These are phyloP conservation scores for Nycticorax nycticorax DNA, from an alignment of 2,113 vertebrate species.

Conservation along the genomic window DNA sequence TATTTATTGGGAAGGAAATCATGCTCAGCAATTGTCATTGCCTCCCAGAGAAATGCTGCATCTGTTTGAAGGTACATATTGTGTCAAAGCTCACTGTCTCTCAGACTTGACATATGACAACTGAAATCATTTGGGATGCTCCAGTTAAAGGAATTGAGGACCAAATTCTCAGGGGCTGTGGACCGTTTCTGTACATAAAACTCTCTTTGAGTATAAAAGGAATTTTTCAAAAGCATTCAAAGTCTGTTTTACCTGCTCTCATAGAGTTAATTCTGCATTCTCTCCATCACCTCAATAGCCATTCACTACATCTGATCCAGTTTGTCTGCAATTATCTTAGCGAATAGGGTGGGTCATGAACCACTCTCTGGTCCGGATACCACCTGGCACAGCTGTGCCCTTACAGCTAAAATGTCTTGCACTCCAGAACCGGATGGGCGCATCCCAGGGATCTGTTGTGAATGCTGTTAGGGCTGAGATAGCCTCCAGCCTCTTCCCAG, in stretches of 20 bases:
- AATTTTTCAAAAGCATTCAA: neutral
- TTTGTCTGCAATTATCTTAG: neutral
- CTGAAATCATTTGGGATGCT: slow-evolving; percentile 20
- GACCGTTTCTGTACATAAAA: neutral
- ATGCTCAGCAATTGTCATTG: neutral
- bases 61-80: neutral
- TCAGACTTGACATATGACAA: slow-evolving; percentile 1
- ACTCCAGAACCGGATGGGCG: neutral
- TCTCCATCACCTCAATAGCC: neutral
- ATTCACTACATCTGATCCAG: neutral
- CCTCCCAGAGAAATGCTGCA: neutral
- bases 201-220: neutral
- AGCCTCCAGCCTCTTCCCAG: neutral
- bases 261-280: neutral
- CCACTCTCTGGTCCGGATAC: neutral
- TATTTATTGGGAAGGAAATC: slow-evolving; percentile 14
- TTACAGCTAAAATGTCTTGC: neutral
- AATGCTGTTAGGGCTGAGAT: neutral
- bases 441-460: neutral
- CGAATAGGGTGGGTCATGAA: neutral
- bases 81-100: neutral
- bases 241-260: neutral
- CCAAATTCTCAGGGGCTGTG: neutral
- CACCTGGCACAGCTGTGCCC: neutral
- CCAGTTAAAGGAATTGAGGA: neutral